Percentiles rank a stretch among this genome's conserved stretches.
These are phyloP conservation scores for Dryococelus australis DNA, from an alignment of 2,888 invertebrate genomes.

Conservation along the genomic window DNA sequence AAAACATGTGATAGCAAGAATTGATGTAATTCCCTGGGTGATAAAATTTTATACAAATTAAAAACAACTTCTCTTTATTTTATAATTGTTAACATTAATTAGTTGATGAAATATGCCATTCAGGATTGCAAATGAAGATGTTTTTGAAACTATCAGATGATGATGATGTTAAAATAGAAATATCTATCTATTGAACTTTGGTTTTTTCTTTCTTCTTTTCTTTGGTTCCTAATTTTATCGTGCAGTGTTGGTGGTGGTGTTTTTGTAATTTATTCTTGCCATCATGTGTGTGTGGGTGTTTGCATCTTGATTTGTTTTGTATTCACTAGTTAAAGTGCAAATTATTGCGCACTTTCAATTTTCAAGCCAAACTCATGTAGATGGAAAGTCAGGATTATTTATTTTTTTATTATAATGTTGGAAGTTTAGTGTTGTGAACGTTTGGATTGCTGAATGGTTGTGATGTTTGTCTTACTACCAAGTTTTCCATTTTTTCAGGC, in stretches of 20 bases:
- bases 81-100: too few species aligned
- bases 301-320: neutral
- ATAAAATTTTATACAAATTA: too few species aligned
- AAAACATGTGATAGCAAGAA: slow-evolving; percentile 16
- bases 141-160: too few species aligned
- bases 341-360: too few species aligned
- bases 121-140: too few species aligned
- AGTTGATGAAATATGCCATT: too few species aligned
- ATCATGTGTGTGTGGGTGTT: neutral
- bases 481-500: slow-evolving; percentile 36
- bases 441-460: neutral
- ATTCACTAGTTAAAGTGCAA: neutral
- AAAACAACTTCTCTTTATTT: too few species aligned
- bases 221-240: too few species aligned
- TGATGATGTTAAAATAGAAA: too few species aligned
- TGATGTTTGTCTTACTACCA: slow-evolving; percentile 18
- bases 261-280: neutral
- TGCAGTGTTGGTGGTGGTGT: too few species aligned
- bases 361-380: neutral
- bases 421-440: neutral
- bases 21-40: neutral
- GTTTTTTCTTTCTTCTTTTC: too few species aligned
- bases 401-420: neutral
- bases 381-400: neutral
- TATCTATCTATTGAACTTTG: too few species aligned